phyloP scores from a whole-genome alignment of 2,888 invertebrate genomes.

The Eilema depressum region DNA sequence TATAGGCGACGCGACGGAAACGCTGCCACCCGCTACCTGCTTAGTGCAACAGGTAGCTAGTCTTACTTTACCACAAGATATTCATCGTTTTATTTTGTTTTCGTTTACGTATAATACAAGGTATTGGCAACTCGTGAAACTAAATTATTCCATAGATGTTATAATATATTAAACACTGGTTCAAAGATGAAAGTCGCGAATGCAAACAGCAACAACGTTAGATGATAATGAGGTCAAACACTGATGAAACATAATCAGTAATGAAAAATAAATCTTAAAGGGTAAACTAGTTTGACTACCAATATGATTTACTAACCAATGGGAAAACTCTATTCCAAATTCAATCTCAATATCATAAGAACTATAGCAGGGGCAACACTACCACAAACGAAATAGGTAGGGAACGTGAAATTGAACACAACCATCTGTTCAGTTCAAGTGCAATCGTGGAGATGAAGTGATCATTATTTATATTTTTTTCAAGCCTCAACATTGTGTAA shows the following conservation, averaged over 20 bases:
- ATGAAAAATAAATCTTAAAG: no score
- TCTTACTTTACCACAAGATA: conserved; percentile 32
- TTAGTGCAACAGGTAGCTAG: conserved; percentile 44
- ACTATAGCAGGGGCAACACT: neutral
- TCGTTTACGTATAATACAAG: conserved; percentile 7
- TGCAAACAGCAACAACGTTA: neutral
- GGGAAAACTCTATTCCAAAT: no score
- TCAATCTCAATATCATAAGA: neutral
- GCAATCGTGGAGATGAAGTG: neutral
- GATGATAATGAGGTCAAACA: no score
- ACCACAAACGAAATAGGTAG: neutral
- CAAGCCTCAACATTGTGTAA: neutral
- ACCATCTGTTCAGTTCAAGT: neutral
- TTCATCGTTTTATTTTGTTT: conserved; percentile 6
- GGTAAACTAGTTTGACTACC: no score
- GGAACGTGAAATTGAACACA: neutral
- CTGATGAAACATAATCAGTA: no score
- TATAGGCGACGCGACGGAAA: conserved; percentile 47
- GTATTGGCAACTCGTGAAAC: neutral
- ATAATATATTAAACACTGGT: neutral
- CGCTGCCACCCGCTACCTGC: conserved; percentile 28
- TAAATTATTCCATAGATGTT: neutral
- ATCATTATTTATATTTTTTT: neutral
- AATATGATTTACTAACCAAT: no score
- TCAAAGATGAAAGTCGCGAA: neutral